Base-by-base conservation (phyloP, 2,113 vertebrate genomes). In the Platysteira castanea region DNA sequence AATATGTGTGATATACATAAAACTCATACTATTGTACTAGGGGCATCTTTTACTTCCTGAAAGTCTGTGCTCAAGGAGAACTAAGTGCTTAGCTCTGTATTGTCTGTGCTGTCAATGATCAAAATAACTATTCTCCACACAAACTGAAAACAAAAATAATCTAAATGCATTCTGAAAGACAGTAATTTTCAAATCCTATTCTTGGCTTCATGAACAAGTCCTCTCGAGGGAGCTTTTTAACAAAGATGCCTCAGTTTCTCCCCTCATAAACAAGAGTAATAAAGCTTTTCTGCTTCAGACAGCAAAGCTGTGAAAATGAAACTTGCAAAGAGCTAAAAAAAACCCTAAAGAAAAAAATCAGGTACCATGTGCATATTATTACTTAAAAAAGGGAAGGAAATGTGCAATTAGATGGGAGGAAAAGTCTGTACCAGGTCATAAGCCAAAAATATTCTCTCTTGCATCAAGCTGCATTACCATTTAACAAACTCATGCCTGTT, bases 371-470 rank as follows among this genome's bases (percentile, higher is more conserved):
- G 59, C 33, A 11, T 74, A 42, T 61, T 77, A 42, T 61, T 80
- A 74, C 83, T 92, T 53, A 5, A 70, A 93, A 95, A 96, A 56
- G 39, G 60, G 63, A 96, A 95, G 73, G 76, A 93, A 96, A 71
- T 31, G 41, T 84, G 79, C 90, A 93, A 90, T 89, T 90, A 84
- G n/a, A 75, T 35, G 49, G 52, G 44, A 89, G 52, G 65, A 86
- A 81, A 92, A 93, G 15, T 53, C 41, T 84, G 68, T 39, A 90
- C 14, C 49, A 46, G 60, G 64, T 78, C 7, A 3, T 49, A 71
- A 57, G 52, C 37, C 73, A 77, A 90, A 91, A 94, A 93, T 56
- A 82, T 28, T 64, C 49, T 69, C 37, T 69, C 75, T 44, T 8
- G 3, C 33, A 56, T 84, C 41, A 78, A 54, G 22, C 47, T 80